Evolutionary conservation across 2,888 invertebrate species (phyloP), one percentile per base, ranked within the genome.

Genomic region (Ischnus inquisitorius): DNA sequence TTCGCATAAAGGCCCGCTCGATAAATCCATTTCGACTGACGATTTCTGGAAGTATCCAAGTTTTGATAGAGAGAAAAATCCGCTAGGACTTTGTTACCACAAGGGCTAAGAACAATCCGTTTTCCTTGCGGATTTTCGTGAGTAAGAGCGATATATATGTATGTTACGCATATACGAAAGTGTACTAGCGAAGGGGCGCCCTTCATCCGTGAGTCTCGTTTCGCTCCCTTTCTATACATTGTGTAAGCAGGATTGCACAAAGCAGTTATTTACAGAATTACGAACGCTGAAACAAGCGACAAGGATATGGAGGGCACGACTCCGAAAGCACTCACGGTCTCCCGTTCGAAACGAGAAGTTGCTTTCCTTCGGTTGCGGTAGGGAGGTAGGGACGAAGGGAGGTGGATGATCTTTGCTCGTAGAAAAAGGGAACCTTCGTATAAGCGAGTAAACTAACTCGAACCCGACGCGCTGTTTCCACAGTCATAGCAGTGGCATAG

Each of bases 181-280:
- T 46, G 25, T 25, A 60, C 6, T 28, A 57, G 68, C 46, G 19
- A 62, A 41, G 6, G 39, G 46, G n/a, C 67, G 34, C 62, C 62
- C 75, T 62, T 67, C 39, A 25, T 28, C 19, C 48, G 51, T 34
- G 19, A 22, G 39, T 43, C 68, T 34, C 34, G 34, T 8, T 34
- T 34, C 34, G 34, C 34, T 54, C 65, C 71, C 76, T 65, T 28
- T 16, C 69, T 14, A 46, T 22, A 16, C 54, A 43, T 10, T 41
- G 28, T 54, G 60, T 54, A 77, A 51, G 72, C 75, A 48, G 46
- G 64, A 16, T 28, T 48, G 74, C 28, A 28, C 39, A 25, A 34
- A 41, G 54, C 77, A 78, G 51, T 82, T 78, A 82, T 82, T 82
- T 78, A 78, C 78, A 69, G 78, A 82, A 82, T 82, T 78, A 82